phyloP scores from a whole-genome alignment of 2,113 vertebrate genomes.

The Sardina pilchardus region DNA sequence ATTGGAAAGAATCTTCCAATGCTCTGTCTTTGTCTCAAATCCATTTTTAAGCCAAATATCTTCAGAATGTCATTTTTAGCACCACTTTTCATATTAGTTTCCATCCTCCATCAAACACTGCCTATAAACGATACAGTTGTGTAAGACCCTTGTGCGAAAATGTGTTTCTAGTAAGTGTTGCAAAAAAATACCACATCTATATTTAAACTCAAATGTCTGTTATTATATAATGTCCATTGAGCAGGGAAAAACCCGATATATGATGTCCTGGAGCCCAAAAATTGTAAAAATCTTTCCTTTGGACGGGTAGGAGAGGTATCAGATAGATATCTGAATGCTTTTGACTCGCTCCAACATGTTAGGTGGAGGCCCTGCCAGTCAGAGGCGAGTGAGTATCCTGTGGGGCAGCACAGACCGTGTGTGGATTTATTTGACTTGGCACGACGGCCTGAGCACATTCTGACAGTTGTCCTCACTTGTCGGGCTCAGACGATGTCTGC shows the following conservation, averaged over 20 bases:
- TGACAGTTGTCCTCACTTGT: slow-evolving; percentile 32
- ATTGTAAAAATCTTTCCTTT: neutral
- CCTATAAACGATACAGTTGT: neutral
- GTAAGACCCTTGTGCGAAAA: neutral
- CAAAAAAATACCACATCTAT: neutral
- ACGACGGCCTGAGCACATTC: slow-evolving; percentile 15
- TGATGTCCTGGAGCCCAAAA: neutral
- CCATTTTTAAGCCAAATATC: neutral
- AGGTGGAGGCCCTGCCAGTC: neutral
- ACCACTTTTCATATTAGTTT: neutral
- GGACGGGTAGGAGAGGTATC: neutral
- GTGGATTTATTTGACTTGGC: slow-evolving; percentile 26
- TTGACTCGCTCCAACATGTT: neutral
- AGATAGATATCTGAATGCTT: neutral
- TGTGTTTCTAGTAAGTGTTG: neutral
- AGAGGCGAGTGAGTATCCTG: neutral
- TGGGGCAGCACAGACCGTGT: neutral
- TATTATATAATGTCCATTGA: neutral
- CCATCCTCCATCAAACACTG: neutral
- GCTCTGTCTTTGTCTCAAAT: neutral
- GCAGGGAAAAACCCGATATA: neutral
- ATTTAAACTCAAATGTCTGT: neutral
- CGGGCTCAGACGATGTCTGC: neutral
- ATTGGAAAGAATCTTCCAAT: neutral
- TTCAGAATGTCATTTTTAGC: neutral